Evolutionary conservation across 1,140 invertebrate genomes (phyloP), one percentile per base, ranked within the genome.

Genomic region (Drosophila pallidifrons): DNA sequence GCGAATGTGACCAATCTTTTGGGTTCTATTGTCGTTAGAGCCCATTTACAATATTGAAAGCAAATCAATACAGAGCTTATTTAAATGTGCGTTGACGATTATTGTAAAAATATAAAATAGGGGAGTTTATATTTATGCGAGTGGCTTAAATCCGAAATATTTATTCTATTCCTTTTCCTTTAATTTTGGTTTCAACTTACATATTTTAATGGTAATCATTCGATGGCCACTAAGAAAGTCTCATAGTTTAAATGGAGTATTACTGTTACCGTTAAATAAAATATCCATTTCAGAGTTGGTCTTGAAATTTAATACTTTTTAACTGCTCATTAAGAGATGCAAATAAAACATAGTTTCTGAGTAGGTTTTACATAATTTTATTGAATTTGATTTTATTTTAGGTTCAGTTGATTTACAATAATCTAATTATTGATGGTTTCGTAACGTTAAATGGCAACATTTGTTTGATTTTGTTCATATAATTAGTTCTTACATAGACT

Each of bases 341-440:
- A 5, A 55, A 55, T 38, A 38, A 55, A 55, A 55, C 13, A 38
- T 5, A 20, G 15, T 10, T 38, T 16, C 15, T 16, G 52, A 43
- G 64, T 47, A 35, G 41, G 11, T 45, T 74, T 81, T 49, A 54
- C 61, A 59, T 77, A n/a, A 77, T 68, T 61, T 67, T 67, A 61
- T 74, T 77, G 59, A 73, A 57, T 67, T 65, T 59, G 41, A 60
- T 58, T 76, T 71, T 45, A 16, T 45, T 77, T 80, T 69, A 55
- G 69, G 61, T 82, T 77, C 57, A 69, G 72, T 74, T 57, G 54
- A 13, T 63, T 69, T 32, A 64, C 85, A 89, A 89, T 89, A 85
- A 89, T 85, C 86, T 89, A 89, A 89, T 89, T 89, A 89, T 89
- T 89, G 85, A 89, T 85, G 64, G 57, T 80, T 85, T 89, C 85